Evolutionary conservation across 37 sponge, comb jelly and placozoan genomes (phyloP), one percentile per base, ranked within the genome.

Genomic region (Halichondria panicea): DNA sequence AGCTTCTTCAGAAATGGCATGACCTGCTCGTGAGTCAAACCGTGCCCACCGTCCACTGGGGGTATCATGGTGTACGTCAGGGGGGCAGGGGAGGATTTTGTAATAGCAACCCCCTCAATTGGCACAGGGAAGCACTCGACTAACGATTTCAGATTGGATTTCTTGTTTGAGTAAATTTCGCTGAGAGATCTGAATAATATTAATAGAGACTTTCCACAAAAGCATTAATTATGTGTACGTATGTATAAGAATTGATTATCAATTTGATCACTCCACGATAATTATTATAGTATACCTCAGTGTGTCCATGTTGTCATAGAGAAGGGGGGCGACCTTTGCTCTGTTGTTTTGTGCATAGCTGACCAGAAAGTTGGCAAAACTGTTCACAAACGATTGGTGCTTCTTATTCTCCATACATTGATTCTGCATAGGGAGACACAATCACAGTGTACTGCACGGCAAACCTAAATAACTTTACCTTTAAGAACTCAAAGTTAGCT

Each of bases 1-100:
- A 91, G 57, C 78, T 91, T 87, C 79, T 85, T 91, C 46, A 91
- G 55, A 59, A 86, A 91, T 0, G 92, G 92, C 44, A 82, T 68
- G 28, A 86, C 68, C 48, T 91, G 79, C 38, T 86, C 74, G 40
- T 74, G 63, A 25, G 80, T 72, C 21, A 81, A 71, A 24, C 48
- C 61, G 12, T 69, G 75, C 6, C 70, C 65, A 34, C 72, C 24
- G 1, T 55, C 44, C 52, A 53, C n/a, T 6, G 83, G 74, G 5
- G 74, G 84, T 0, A 77, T 39, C 32, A 78, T 40, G 44, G 72
- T 76, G 8, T 72, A 19, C 0, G 30, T 41, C 11, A 24, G 25
- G n/a, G 8, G 48, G 27, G 7, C 67, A 1, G 30, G 13, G 35
- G 32, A 1, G 24, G 34, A 52, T 4, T 32, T 33, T 7, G 33